These are phyloP conservation scores for Protobothrops flavoviridis DNA, from an alignment of 2,113 vertebrate genomes.

Conservation along the genomic window DNA sequence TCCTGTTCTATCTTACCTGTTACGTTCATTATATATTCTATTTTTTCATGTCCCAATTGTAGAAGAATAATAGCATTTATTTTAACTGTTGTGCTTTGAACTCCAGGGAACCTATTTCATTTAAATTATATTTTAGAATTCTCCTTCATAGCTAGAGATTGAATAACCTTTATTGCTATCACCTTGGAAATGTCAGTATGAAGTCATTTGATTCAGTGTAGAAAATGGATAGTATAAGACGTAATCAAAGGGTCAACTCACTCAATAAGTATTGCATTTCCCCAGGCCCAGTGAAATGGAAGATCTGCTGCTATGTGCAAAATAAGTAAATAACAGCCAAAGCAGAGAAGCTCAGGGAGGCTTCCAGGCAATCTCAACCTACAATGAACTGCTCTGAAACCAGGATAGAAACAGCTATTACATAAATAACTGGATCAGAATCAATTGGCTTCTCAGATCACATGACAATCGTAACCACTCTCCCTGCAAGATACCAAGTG, in stretches of 20 bases:
- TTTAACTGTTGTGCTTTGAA: neutral
- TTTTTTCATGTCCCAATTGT: neutral
- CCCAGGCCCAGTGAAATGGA: neutral
- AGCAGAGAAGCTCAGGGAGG: neutral
- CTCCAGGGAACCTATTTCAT: slow-evolving; percentile 13
- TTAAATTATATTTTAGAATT: neutral
- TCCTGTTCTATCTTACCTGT: neutral
- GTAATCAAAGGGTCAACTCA: neutral
- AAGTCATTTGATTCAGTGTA: neutral
- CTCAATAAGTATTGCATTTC: neutral
- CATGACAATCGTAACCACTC: neutral
- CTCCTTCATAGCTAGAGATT: neutral
- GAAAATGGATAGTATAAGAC: neutral
- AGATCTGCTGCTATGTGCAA: neutral
- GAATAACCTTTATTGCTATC: neutral
- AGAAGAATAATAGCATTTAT: neutral
- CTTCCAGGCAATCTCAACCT: neutral
- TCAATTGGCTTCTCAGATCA: neutral
- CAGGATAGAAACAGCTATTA: neutral
- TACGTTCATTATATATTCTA: neutral
- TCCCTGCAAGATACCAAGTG: neutral
- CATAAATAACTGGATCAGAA: neutral
- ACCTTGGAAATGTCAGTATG: neutral
- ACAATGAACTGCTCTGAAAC: neutral
- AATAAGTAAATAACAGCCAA: neutral